Percentiles rank a stretch among this genome's conserved stretches.
Evolutionary conservation across 2,113 vertebrate species (phyloP).

Genomic region (Bombycilla garrulus): DNA sequence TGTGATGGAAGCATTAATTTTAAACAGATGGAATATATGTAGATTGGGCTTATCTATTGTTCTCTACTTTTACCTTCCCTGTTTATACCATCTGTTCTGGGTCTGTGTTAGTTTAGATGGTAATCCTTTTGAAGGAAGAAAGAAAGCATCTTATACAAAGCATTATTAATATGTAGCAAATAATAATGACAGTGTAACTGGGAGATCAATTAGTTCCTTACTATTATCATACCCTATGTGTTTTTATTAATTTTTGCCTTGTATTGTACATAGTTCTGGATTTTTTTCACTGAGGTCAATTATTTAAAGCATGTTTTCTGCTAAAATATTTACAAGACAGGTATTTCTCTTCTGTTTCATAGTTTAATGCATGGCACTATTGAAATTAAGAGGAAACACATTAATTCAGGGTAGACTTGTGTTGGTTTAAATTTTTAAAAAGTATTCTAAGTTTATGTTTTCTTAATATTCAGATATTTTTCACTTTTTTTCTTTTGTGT

Average conservation of each 20-base stretch:
- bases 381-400: background rate
- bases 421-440: background rate
- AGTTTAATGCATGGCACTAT: background rate
- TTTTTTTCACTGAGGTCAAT: background rate
- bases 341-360: background rate
- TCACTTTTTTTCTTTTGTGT: background rate
- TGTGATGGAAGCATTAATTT: background rate
- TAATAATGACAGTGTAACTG: background rate
- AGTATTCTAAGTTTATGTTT: background rate
- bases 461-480: background rate
- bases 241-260: background rate
- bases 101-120: background rate
- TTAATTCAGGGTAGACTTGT: background rate
- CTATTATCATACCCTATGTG: background rate
- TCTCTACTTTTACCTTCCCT: background rate
- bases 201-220: background rate
- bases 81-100: background rate
- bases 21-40: background rate
- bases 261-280: background rate
- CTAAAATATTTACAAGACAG: background rate
- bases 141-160: background rate
- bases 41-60: background rate
- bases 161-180: background rate
- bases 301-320: background rate
- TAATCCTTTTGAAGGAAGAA: background rate